A percentile compares a stretch with the other conserved stretches of the same genome.
phyloP scores from a whole-genome alignment of 2,113 vertebrate species.

The Scortum barcoo region DNA sequence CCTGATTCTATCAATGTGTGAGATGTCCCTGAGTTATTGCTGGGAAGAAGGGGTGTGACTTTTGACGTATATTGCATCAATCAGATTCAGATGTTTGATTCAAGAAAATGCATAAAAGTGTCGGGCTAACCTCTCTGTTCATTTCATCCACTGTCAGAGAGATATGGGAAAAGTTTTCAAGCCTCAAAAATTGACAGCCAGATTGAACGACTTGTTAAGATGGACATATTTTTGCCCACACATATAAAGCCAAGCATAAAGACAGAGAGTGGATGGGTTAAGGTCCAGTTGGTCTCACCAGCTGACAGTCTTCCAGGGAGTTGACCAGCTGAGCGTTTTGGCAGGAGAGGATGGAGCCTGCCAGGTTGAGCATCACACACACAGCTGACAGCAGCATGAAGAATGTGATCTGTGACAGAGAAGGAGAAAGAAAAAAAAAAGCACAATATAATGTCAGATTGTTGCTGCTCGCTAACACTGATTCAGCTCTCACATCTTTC shows the following conservation, averaged over 20 bases:
- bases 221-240: not conserved
- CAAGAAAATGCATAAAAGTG: not conserved
- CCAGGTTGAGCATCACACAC: slow-evolving; percentile 98
- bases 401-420: slow-evolving; percentile 92
- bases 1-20: not conserved
- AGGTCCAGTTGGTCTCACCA: slow-evolving; percentile 89
- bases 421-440: not conserved
- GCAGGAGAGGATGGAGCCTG: slow-evolving; percentile 98
- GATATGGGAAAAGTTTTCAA: not conserved
- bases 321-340: slow-evolving; percentile 98
- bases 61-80: not conserved
- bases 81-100: not conserved
- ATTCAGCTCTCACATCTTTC: not conserved
- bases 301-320: slow-evolving; percentile 95
- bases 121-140: not conserved
- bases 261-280: slow-evolving; percentile 11
- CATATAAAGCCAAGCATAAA: not conserved
- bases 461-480: not conserved
- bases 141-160: too few relatives aligned
- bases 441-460: slow-evolving; percentile 26
- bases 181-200: not conserved
- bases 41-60: not conserved
- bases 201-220: slow-evolving; percentile 5
- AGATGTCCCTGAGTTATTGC: not conserved
- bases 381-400: slow-evolving; percentile 99